Base-by-base conservation (phyloP, 2,113 vertebrate genomes). In the Zeus faber region DNA sequence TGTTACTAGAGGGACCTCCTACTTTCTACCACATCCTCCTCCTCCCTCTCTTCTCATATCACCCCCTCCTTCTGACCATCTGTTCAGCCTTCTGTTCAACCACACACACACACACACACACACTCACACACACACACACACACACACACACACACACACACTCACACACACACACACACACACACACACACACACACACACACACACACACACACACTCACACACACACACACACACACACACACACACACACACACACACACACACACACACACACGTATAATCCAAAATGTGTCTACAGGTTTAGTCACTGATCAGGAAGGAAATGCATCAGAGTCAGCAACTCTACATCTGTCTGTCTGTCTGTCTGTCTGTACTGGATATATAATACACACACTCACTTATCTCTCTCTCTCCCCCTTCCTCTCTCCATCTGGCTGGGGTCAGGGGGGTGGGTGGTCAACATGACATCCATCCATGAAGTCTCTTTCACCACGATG, bases 121-220 rank as follows among this genome's bases (percentile, higher is more conserved):
- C 37, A n/a, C 37, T 0, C 37, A n/a, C 37, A 2, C 37, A n/a
- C 29, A 68, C 22, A 53, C 53, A 54, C 24, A 18, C 60, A 17
- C 39, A 41, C 39, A 41, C 39, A 18, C 39, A 18, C 39, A 39
- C 35, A n/a, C 35, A 39, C 37, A 39, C 14, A n/a, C 14, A n/a
- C 37, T n/a, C 37, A n/a, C 37, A 39, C 37, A n/a, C 37, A 39
- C 10, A 39, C 37, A 39, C 37, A n/a, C 37, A 39, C 37, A n/a
- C 37, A 39, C 37, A 39, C 37, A 39, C 37, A 39, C 37, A n/a
- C 37, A 39, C 37, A n/a, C 37, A 39, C 37, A n/a, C 37, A 39
- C 37, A n/a, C 37, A 39, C 37, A 39, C 14, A n/a, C 37, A 39
- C 37, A 39, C 37, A 39, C 37, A 39, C 37, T 5, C 14, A 39